These are phyloP conservation scores for Lipotes vexillifer DNA, from an alignment of 2,113 vertebrate genomes.

Conservation along the genomic window DNA sequence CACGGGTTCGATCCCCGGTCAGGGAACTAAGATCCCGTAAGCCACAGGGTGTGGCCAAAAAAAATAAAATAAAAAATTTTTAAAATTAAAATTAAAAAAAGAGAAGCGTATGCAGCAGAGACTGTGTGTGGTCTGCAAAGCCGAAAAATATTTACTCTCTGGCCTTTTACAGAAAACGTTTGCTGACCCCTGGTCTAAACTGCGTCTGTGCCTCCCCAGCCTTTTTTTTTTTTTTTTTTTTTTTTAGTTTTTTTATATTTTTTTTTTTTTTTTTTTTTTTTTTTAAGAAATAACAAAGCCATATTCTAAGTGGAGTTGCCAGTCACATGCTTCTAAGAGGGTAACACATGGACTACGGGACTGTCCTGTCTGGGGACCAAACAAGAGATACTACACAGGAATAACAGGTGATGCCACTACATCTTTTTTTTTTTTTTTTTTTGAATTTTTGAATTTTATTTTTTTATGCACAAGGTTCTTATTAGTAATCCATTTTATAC, in stretches of 20 bases:
- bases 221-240: too few species aligned
- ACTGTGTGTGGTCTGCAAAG: neutral
- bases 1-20: neutral
- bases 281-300: neutral
- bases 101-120: neutral
- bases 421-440: neutral
- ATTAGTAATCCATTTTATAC: too few species aligned
- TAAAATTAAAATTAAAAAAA: neutral
- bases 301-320: neutral
- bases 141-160: neutral
- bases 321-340: neutral
- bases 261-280: neutral
- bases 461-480: too few species aligned
- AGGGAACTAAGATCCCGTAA: neutral
- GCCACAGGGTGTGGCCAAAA: neutral
- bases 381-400: neutral
- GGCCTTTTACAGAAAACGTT: neutral
- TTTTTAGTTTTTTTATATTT: too few species aligned
- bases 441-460: neutral
- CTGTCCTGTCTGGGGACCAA: neutral
- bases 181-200: neutral
- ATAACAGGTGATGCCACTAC: accelerated
- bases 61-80: neutral
- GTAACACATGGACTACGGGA: neutral
- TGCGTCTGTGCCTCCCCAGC: neutral